Percentiles rank a stretch among this genome's conserved stretches.
Conservation (phyloP, 2,888 invertebrate species). For the Neuroscelio doddi region DNA sequence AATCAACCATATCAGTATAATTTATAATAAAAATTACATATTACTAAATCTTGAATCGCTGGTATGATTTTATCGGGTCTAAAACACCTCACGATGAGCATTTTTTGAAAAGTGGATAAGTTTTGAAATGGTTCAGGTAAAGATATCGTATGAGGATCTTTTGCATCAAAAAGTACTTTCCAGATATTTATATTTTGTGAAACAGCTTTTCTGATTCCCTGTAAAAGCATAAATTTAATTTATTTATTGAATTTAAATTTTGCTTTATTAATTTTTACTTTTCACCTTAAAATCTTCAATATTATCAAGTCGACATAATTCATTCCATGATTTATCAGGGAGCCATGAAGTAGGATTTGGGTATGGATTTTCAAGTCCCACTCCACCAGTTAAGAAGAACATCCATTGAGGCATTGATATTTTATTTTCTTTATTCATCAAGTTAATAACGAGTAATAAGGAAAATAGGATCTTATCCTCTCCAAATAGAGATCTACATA, state of each 20-base stretch:
- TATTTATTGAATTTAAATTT: neutral
- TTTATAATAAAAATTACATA: constrained; percentile 74
- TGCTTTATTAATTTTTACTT: constrained; percentile 10
- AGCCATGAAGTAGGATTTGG: constrained; percentile 83
- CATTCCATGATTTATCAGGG: constrained; percentile 83
- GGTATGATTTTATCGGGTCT: constrained; percentile 91
- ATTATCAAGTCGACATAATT: constrained; percentile 79
- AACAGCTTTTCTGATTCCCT: constrained; percentile 81
- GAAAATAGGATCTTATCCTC: constrained; percentile 95
- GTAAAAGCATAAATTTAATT: constrained; percentile 4
- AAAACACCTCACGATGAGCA: constrained; percentile 86
- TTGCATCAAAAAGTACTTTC: constrained; percentile 83
- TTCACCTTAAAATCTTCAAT: constrained; percentile 73
- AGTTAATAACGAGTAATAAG: constrained; percentile 81
- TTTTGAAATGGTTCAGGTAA: constrained; percentile 84
- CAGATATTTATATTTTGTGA: constrained; percentile 75
- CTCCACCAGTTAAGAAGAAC: constrained; percentile 91
- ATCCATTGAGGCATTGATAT: constrained; percentile 82
- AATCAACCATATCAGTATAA: neutral
- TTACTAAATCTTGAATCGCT: constrained; percentile 82
- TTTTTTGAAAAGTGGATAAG: constrained; percentile 80
- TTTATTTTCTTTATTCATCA: constrained; percentile 76
- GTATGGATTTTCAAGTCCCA: constrained; percentile 83
- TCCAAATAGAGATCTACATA: constrained; percentile 95
- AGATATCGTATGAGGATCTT: constrained; percentile 80